Base-by-base conservation (phyloP, 2,113 vertebrate species). In the Hepsetus odoe region DNA sequence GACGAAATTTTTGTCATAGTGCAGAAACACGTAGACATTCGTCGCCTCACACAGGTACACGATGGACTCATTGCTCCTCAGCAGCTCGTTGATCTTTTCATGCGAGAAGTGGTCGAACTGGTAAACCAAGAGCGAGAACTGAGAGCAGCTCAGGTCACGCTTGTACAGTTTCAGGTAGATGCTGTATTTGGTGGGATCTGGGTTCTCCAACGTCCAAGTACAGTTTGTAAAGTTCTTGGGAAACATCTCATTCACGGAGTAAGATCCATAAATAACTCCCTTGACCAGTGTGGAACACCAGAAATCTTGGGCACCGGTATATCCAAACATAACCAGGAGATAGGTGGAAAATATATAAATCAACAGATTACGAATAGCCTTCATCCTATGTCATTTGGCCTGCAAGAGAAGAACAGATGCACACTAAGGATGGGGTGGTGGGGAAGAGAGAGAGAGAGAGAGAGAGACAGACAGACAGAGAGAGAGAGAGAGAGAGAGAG, bases 311-410 rank as follows among this genome's bases (percentile, higher is more conserved):
- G 96, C 96, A 95, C 95, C 94, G 94, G 97, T 97, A 96, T 96
- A 98, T 98, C 98, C 97, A 96, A 99, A 96, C 97, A 99, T 98
- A 97, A 98, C 95, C 97, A 99, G 97, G 89, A 99, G 96, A 97
- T 98, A 98, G 96, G 97, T 99, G 97, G 97, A 99, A 98, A 98
- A 99, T 97, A 99, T 98, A 96, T 98, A 99, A 99, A 99, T 98
- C 98, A 98, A 95, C 95, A 98, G 94, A 94, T 98, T 98, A 95
- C 96, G 96, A 97, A 99, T 94, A 98, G 98, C 97, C 98, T 98
- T 99, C 98, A 99, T 99, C 98, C 98, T 99, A 99, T 99, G 98
- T 96, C 98, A 99, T 99, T 99, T 97, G 98, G 97, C 98, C 98
- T 99, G 95, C 87, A 94, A 90, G 84, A 83, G 53, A 89, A 93